Evolutionary conservation across 1,140 invertebrate genomes (phyloP), one percentile per base, ranked within the genome.

Genomic region (Octopus sinensis): DNA sequence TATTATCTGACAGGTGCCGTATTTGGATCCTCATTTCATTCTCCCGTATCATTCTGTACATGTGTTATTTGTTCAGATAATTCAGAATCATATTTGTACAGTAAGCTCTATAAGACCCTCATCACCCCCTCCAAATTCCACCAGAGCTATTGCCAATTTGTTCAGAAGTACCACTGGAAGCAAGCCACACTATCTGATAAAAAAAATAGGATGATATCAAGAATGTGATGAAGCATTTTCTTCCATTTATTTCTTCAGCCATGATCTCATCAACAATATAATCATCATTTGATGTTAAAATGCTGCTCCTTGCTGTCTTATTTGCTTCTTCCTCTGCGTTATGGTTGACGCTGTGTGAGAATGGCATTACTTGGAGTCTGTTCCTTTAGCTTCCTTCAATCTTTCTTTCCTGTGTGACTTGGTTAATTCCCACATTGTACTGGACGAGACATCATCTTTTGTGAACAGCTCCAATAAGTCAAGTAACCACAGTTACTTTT

Each of bases 161-260:
- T 68, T 68, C n/a, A 68, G 62, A 68, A 68, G 62, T 10, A 9
- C n/a, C 9, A 68, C 62, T 10, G 62, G n/a, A 68, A n/a, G 62
- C 62, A 68, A 68, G 62, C 62, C 62, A 9, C 62, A n/a, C n/a
- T n/a, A n/a, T 68, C n/a, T n/a, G 9, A 9, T 68, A n/a, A 68
- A 9, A 68, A 68, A 68, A 68, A 68, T 68, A 68, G 62, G 62
- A 68, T 68, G 62, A 68, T 68, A 68, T 68, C 62, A 68, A 12
- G 62, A 68, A 68, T 68, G 62, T n/a, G 62, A 68, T 68, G 62
- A 68, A 68, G 62, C 10, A 68, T 68, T 68, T 68, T 68, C 62
- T 68, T 68, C 62, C 3, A 3, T 68, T 68, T 13, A 13, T 68
- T 13, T n/a, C n/a, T 68, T 68, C 62, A 68, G 62, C 62, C 62